Evolutionary conservation across 2,113 vertebrate genomes (phyloP).

Genomic region (Salvelinus fontinalis): DNA sequence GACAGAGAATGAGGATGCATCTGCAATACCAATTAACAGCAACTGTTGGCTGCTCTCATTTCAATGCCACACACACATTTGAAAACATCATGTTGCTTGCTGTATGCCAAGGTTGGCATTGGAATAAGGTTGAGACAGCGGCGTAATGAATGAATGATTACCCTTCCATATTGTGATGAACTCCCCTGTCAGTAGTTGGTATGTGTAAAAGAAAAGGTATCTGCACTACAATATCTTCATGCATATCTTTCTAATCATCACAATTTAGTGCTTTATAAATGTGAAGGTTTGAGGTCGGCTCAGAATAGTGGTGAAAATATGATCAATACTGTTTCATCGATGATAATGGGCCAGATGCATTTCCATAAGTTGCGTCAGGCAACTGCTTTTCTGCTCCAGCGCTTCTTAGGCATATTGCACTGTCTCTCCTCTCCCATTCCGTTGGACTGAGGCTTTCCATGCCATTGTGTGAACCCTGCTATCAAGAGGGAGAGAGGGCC

Average conservation of each 20-base stretch:
- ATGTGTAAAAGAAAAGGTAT: background rate
- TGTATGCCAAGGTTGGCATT: background rate
- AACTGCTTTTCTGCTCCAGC: background rate
- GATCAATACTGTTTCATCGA: no score
- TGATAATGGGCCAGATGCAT: no score
- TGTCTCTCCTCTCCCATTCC: background rate
- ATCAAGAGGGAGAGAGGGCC: constrained; percentile 20
- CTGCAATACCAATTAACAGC: background rate
- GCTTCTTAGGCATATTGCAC: background rate
- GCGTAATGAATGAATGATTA: background rate
- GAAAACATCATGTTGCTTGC: background rate
- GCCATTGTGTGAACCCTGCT: background rate
- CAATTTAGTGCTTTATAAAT: background rate
- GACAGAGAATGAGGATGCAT: constrained; percentile 3
- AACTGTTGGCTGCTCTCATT: background rate
- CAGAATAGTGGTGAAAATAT: background rate
- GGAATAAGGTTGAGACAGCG: background rate
- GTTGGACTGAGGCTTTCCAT: background rate
- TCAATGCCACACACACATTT: background rate
- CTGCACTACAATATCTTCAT: background rate
- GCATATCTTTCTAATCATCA: background rate
- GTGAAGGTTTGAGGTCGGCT: no score
- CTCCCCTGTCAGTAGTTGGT: background rate
- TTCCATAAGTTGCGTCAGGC: background rate
- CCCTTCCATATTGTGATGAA: background rate